Evolutionary conservation across 2,113 vertebrate genomes (phyloP), one percentile per base, ranked within the genome.

Genomic region (Sander vitreus): DNA sequence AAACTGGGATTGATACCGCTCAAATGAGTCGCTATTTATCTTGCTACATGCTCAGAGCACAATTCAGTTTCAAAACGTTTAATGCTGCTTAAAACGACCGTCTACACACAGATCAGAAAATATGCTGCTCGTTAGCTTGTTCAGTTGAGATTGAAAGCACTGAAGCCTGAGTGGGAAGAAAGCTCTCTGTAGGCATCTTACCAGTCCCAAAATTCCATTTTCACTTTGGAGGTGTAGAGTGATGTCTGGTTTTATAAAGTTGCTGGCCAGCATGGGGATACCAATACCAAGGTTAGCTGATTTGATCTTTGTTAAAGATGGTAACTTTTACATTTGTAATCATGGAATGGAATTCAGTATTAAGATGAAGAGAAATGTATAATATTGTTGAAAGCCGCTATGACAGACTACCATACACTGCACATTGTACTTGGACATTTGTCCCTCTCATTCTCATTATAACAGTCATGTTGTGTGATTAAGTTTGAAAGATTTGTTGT

Each of bases 271-370:
- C 91, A 99, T 96, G 6, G 98, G 98, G 75, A 99, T 99, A 72
- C 98, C 98, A 77, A 99, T 99, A 66, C 98, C 98, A 77, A 99
- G 94, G 91, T 99, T 99, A 76, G 98, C 98, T 99, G 91, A 80
- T 78, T 30, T 65, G 78, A 3, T 21, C 36, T 53, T 78, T 64
- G 45, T 95, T 76, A 93, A 93, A 85, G 88, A 85, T 15, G 18
- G 39, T 15, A 65, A 69, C 25, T 6, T 47, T 18, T 16, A 45
- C 9, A 75, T 75, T 50, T 51, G 39, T 15, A 15, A 75, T 53
- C 2, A 45, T 74, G 10, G 43, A 39, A 60, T 14, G 4, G 30
- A 78, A 60, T 71, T 55, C 30, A 58, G 1, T 18, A 63, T 33
- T 50, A 10, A 45, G 11, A 33, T 25, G 10, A 64, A 62, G 7